Conservation (phyloP, 1,140 invertebrate genomes). For the Araneus ventricosus region DNA sequence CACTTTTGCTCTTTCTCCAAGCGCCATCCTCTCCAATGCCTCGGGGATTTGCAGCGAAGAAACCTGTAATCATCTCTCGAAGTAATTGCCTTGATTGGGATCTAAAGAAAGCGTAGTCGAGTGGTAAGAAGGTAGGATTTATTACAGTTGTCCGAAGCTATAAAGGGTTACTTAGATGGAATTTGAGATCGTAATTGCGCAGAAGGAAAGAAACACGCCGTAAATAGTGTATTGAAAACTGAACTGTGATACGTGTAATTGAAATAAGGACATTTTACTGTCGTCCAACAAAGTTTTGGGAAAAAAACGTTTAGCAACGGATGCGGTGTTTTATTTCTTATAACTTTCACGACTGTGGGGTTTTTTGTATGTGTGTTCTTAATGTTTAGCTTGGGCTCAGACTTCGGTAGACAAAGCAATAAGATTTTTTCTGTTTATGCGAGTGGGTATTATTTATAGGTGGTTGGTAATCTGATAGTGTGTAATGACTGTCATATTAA, state of each 20-base stretch:
- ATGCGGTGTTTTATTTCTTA: too few relatives aligned
- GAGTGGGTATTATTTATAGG: too few relatives aligned
- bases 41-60: not conserved
- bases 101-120: not conserved
- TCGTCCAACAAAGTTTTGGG: too few relatives aligned
- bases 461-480: too few relatives aligned
- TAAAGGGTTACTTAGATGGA: not conserved
- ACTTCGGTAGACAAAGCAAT: too few relatives aligned
- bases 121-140: not conserved
- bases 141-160: not conserved
- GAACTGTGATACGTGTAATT: not conserved
- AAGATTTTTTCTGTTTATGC: too few relatives aligned
- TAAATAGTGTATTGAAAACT: not conserved
- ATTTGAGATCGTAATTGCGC: not conserved
- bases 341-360: too few relatives aligned
- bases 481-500: too few relatives aligned
- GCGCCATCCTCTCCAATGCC: not conserved
- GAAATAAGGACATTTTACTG: not conserved
- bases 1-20: not conserved
- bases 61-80: not conserved
- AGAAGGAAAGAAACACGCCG: not conserved
- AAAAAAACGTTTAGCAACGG: too few relatives aligned
- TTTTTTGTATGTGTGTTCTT: too few relatives aligned
- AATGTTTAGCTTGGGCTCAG: too few relatives aligned
- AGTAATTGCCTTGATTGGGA: not conserved